These are phyloP conservation scores for Euspilapteryx auroguttella DNA, from an alignment of 2,888 invertebrate species.

Conservation along the genomic window DNA sequence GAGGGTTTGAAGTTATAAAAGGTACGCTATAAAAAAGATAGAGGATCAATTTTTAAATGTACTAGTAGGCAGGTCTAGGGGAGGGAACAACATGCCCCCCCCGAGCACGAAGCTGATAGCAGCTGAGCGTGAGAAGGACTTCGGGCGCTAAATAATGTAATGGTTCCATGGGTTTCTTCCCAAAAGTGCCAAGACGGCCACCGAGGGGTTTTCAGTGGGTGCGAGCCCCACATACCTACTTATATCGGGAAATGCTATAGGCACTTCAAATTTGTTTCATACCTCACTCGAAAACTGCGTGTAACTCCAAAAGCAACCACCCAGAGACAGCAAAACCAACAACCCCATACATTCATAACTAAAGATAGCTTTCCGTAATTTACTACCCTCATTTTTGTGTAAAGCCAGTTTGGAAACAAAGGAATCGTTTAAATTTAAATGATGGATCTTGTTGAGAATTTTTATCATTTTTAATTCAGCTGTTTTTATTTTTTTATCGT, in stretches of 20 bases:
- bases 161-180: too few relatives aligned
- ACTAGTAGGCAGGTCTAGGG: too few relatives aligned
- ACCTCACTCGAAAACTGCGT: constrained; percentile 15
- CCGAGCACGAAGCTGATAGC: too few relatives aligned
- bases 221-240: too few relatives aligned
- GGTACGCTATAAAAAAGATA: not conserved
- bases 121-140: too few relatives aligned
- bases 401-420: constrained; percentile 21
- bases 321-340: constrained; percentile 9
- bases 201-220: too few relatives aligned
- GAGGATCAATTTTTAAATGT: not conserved
- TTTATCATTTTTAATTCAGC: constrained; percentile 34
- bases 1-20: not conserved
- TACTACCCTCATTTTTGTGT: constrained; percentile 2
- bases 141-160: too few relatives aligned
- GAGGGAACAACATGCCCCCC: too few relatives aligned
- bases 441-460: constrained; percentile 32
- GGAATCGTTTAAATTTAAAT: constrained; percentile 21
- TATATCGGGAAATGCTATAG: too few relatives aligned
- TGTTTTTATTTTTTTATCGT: constrained; percentile 32
- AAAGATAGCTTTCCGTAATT: not conserved
- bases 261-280: too few relatives aligned
- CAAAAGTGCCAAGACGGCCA: too few relatives aligned
- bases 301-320: constrained; percentile 16
- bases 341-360: not conserved